These are phyloP conservation scores for Anser cygnoides DNA, from an alignment of 2,113 vertebrate species.

Conservation along the genomic window DNA sequence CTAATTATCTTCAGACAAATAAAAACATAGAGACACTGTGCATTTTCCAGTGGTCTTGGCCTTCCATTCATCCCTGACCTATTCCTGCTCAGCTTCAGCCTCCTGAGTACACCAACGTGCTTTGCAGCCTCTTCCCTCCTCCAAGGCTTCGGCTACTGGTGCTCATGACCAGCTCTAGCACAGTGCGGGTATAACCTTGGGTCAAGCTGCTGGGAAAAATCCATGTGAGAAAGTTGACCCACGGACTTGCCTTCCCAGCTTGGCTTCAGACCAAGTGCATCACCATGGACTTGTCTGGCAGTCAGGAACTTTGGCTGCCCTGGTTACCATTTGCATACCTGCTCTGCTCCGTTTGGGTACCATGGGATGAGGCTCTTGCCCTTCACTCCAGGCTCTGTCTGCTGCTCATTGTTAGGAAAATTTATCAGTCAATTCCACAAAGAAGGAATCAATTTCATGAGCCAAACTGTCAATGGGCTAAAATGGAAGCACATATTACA, in stretches of 20 bases:
- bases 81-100: neutral
- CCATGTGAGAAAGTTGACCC: neutral
- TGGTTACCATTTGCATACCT: neutral
- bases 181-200: neutral
- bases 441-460: neutral
- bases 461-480: neutral
- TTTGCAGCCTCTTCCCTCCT: neutral
- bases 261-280: neutral
- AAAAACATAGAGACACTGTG: neutral
- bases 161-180: neutral
- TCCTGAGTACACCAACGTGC: neutral
- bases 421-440: neutral
- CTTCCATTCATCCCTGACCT: neutral
- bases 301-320: neutral
- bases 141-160: neutral
- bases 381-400: rapidly evolving
- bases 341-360: neutral
- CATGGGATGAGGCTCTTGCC: neutral
- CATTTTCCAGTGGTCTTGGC: neutral
- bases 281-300: neutral
- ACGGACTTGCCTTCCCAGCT: neutral
- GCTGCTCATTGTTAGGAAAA: neutral
- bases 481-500: neutral
- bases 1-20: neutral
- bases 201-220: neutral